Evolutionary conservation across 2,888 invertebrate species (phyloP).

Genomic region (Ornithoptera alexandrae): DNA sequence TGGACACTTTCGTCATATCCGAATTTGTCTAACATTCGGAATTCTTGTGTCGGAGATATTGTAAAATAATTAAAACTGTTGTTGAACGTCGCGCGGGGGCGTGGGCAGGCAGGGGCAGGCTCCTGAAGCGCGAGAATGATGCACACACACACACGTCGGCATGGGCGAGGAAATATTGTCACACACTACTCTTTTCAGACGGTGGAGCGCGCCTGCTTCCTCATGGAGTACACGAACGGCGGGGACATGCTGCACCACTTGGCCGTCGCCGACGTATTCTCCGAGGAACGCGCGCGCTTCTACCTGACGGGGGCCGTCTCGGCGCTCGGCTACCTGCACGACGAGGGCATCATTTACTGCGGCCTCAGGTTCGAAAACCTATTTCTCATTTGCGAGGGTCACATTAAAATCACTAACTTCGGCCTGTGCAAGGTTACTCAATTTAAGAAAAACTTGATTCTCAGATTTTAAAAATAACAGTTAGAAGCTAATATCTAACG

Average conservation of each 20-base stretch:
- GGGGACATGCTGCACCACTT: conserved; percentile 99
- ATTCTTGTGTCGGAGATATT: too few relatives aligned
- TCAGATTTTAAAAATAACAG: too few relatives aligned
- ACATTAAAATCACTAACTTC: conserved; percentile 99
- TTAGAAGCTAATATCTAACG: too few relatives aligned
- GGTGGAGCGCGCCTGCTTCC: conserved; percentile 97
- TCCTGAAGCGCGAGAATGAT: too few relatives aligned
- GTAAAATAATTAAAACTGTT: too few relatives aligned
- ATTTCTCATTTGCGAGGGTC: conserved; percentile 98
- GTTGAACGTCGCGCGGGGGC: too few relatives aligned
- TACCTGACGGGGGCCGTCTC: conserved; percentile 99
- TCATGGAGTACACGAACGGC: conserved; percentile 99
- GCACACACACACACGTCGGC: too few relatives aligned
- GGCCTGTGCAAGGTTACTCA: conserved; percentile 94
- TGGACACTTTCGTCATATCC: too few relatives aligned
- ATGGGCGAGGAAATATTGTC: too few relatives aligned
- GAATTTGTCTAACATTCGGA: too few relatives aligned
- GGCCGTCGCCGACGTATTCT: conserved; percentile 91
- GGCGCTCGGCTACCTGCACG: conserved; percentile 89
- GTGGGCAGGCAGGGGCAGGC: too few relatives aligned
- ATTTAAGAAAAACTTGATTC: too few relatives aligned
- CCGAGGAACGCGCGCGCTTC: conserved; percentile 97
- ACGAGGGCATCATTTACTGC: conserved; percentile 95
- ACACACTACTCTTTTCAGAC: conserved; percentile 99
- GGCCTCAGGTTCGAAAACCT: conserved; percentile 99